Evolutionary conservation across 2,888 invertebrate species (phyloP), one percentile per base, ranked within the genome.

Genomic region (Patella depressa): DNA sequence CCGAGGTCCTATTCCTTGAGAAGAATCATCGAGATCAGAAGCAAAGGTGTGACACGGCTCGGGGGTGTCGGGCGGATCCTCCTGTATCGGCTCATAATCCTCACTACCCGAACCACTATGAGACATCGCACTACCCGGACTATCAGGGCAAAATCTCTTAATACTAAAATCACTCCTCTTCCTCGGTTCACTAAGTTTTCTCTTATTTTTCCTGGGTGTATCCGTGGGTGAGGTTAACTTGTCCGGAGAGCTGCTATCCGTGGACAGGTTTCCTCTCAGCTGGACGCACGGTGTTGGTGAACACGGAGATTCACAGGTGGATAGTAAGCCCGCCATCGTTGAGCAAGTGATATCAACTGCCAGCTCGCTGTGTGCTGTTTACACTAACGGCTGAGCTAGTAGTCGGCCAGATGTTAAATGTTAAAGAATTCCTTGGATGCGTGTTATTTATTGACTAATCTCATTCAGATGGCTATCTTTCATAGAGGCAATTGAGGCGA

Each of bases 171-270:
- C 90, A 53, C 77, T 76, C 57, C 89, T 80, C 74, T 87, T 86
- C 76, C 86, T 86, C 0, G 95, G 94, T 80, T 95, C 95, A 29
- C 94, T 93, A 79, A 94, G 93, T 90, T 95, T 95, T 79, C 95
- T 92, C 89, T 95, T 95, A 88, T 94, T 94, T 82, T 93, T 89
- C 83, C 92, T 80, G 0, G 84, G 80, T 3, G 83, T 81, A 53
- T 83, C 83, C 29, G 70, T 54, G 24, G 76, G 74, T 14, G 79
- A 77, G 53, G 69, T 53, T 34, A 71, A 65, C 65, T 77, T 77
- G 59, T 75, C 45, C 45, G 59, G 77, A 74, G 53, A 79, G 81
- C 34, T 78, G 79, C n/a, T 79, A 55, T 57, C 76, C 71, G 71
- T 59, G 24, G 76, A 72, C 53, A 72, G 24, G 19, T 19, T 65